phyloP scores from a whole-genome alignment of 2,113 vertebrate genomes.

The Panthera leo region DNA sequence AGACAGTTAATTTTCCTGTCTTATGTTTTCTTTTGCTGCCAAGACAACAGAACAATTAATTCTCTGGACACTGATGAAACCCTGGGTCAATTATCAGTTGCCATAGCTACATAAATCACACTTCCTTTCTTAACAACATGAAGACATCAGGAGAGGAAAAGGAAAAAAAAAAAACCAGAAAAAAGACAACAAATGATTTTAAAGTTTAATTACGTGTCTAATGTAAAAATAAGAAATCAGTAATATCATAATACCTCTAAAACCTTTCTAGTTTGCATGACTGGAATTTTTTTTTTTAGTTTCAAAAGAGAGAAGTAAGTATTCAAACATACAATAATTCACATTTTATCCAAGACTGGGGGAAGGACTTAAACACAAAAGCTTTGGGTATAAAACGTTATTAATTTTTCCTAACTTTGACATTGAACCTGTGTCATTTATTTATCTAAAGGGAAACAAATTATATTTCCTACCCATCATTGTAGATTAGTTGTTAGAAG shows the following conservation, averaged over 20 bases:
- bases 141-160: background rate
- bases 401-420: constrained; percentile 16
- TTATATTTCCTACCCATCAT: background rate
- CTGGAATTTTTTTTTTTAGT: constrained; percentile 29
- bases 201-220: background rate
- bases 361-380: background rate
- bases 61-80: background rate
- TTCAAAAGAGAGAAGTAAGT: constrained; percentile 42
- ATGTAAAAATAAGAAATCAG: background rate
- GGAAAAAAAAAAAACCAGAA: background rate
- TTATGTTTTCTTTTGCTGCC: background rate
- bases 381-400: background rate
- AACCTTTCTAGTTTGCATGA: background rate
- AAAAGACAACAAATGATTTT: background rate
- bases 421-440: background rate
- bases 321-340: background rate
- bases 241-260: background rate
- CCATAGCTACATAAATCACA: background rate
- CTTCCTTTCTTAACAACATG: background rate
- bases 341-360: background rate
- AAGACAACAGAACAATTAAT: constrained; percentile 30
- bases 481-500: background rate
- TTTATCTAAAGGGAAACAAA: constrained; percentile 13
- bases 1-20: background rate
- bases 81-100: background rate